Base-by-base conservation (phyloP, 2,113 vertebrate genomes). In the Dromaius novaehollandiae region DNA sequence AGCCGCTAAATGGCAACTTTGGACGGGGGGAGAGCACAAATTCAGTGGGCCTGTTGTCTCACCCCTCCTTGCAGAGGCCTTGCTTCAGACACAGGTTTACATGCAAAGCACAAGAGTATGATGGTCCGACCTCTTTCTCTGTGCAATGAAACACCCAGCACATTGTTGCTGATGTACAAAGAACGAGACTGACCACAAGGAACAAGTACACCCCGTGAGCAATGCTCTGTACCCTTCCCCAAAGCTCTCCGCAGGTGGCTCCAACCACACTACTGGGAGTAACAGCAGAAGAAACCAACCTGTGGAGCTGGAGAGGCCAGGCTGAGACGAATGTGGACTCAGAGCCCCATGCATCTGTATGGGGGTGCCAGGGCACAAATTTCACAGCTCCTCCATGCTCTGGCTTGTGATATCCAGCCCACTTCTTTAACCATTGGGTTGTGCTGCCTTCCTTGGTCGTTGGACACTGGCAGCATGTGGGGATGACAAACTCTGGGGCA, bases 131-230 rank as follows among this genome's bases (percentile, higher is more conserved):
- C 55, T 80, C 61, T 75, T 30, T 24, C 1, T 10, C 82, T 48
- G 55, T 34, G 73, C 79, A 48, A 9, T 6, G 46, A 78, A 79
- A 94, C 79, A 81, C 40, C 48, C 53, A 61, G 69, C 15, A 94
- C 80, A 46, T 4, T 44, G 89, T 93, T 74, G 60, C 4, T 34
- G 53, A 56, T 82, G 42, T 53, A 95, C 89, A 34, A 77, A 82
- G 70, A 69, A 94, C 22, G 1, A 92, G 82, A 94, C 82, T 89
- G 73, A 80, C 34, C 90, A 95, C 94, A 78, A 90, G 82, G 50
- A 93, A 94, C 91, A 95, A 0, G 5, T 64, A 90, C 0, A 6
- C 48, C 46, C n/a, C 0, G 0, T 0, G 2, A 75, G 55, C 68
- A 48, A n/a, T 4, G 24, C 58, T 73, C 44, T 8, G 1, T 68